Percentiles rank a stretch among this genome's conserved stretches.
Evolutionary conservation across 2,888 invertebrate genomes (phyloP).

Genomic region (Drosophila picticornis): DNA sequence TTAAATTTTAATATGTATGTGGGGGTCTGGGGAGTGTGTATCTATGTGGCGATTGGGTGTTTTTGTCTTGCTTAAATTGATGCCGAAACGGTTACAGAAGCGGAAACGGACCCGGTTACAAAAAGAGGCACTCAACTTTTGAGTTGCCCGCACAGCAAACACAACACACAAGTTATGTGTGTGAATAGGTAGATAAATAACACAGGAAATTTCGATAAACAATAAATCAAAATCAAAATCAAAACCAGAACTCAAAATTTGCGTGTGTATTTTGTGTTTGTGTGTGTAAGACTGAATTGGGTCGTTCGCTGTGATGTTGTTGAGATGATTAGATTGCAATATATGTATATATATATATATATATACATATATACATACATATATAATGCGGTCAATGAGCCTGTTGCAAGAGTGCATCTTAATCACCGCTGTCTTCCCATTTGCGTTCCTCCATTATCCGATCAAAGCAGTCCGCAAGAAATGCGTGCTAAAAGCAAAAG

Average conservation of each 20-base stretch:
- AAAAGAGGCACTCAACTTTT: slow-evolving; percentile 7
- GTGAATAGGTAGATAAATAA: neutral
- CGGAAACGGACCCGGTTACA: slow-evolving; percentile 5
- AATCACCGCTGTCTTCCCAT: slow-evolving; percentile 93
- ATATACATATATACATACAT: slow-evolving; percentile 13
- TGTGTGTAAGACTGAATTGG: slow-evolving; percentile 36
- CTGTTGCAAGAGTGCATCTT: slow-evolving; percentile 80
- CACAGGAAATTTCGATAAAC: slow-evolving; percentile 8
- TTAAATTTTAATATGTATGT: slow-evolving; percentile 15
- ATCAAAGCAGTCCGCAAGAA: slow-evolving; percentile 94
- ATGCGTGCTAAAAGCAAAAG: slow-evolving; percentile 78
- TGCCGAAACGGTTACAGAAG: neutral
- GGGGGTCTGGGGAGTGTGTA: neutral
- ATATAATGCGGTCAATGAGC: slow-evolving; percentile 23
- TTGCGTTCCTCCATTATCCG: slow-evolving; percentile 96
- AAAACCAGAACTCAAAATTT: slow-evolving; percentile 3
- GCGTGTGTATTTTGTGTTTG: slow-evolving; percentile 20
- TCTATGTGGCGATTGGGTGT: neutral
- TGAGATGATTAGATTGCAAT: slow-evolving; percentile 41
- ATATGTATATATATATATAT: slow-evolving; percentile 12
- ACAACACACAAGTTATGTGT: slow-evolving; percentile 23
- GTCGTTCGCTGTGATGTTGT: slow-evolving; percentile 46
- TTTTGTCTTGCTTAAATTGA: slow-evolving; percentile 7
- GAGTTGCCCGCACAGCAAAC: slow-evolving; percentile 18
- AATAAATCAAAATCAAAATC: neutral